A percentile compares a stretch with the other conserved stretches of the same genome.
phyloP scores from a whole-genome alignment of 2,113 vertebrate species.

The Speoplatyrhinus poulsoni region DNA sequence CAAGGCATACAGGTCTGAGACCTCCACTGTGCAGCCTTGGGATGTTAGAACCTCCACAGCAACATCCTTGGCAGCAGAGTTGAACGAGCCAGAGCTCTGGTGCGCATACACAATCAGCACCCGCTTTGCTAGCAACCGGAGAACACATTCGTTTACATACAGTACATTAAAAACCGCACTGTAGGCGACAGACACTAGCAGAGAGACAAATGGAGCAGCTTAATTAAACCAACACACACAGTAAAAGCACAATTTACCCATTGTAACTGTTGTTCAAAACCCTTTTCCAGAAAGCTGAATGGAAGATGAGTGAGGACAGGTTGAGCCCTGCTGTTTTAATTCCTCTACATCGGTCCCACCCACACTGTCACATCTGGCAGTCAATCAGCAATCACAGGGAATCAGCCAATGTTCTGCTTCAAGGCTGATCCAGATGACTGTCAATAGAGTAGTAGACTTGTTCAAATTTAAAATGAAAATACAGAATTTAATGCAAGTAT shows the following conservation, averaged over 20 bases:
- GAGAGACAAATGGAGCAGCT: no score
- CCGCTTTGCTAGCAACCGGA: conserved; percentile 38
- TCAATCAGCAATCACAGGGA: conserved; percentile 43
- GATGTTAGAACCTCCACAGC: conserved; percentile 64
- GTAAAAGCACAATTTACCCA: conserved; percentile 31
- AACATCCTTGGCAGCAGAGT: conserved; percentile 76
- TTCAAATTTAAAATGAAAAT: no score
- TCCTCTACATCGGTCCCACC: background rate
- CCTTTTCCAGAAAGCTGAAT: no score
- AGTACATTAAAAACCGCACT: no score
- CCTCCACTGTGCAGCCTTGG: conserved; percentile 71
- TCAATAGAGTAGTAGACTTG: no score
- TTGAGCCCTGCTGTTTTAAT: conserved; percentile 24
- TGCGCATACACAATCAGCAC: conserved; percentile 80
- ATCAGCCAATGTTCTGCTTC: conserved; percentile 12
- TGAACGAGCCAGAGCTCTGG: conserved; percentile 78
- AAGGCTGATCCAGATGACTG: no score
- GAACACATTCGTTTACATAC: no score
- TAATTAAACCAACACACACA: background rate
- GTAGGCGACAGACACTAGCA: no score
- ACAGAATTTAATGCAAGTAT: no score
- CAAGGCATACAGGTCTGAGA: conserved; percentile 83
- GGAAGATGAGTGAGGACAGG: no score
- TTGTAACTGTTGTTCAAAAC: background rate
- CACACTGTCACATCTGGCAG: conserved; percentile 36